A percentile compares a stretch with the other conserved stretches of the same genome.
These are phyloP conservation scores for Sardinella longiceps DNA, from an alignment of 2,797 vertebrate genomes.

Conservation along the genomic window DNA sequence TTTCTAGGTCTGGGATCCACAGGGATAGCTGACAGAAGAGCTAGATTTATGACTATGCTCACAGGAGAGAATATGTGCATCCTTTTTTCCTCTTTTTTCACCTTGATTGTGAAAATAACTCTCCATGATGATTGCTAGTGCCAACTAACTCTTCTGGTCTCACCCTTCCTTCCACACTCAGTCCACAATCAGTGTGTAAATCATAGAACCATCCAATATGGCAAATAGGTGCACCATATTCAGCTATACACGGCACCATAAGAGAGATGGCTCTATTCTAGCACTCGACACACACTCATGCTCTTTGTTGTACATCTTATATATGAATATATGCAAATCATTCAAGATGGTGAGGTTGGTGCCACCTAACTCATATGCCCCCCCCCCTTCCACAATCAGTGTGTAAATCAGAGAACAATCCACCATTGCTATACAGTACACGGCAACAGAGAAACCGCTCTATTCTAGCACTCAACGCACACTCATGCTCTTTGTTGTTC, in stretches of 20 bases:
- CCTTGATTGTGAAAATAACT: not conserved
- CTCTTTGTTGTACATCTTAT: not conserved
- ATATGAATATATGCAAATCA: not conserved
- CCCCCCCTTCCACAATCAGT: too few relatives aligned
- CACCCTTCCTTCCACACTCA: conserved; percentile 44
- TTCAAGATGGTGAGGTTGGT: too few relatives aligned
- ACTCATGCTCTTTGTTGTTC: not conserved
- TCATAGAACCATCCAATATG: not conserved
- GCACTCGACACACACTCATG: not conserved
- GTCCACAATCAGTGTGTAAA: conserved; percentile 1
- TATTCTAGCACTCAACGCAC: not conserved
- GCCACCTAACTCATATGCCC: too few relatives aligned
- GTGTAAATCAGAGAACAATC: too few relatives aligned
- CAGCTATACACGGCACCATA: not conserved
- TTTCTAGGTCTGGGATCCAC: conserved; percentile 22
- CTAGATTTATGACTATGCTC: conserved; percentile 64
- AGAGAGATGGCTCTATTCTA: not conserved
- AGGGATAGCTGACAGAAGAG: conserved; percentile 42
- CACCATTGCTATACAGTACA: too few relatives aligned
- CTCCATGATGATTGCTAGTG: not conserved
- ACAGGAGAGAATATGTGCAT: conserved; percentile 36
- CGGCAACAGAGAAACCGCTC: not conserved
- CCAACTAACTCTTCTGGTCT: not conserved
- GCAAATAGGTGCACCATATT: conserved; percentile 2
- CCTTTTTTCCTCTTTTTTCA: conserved; percentile 34